Conservation (phyloP, 53 echinoderm and acorn worm species). For the Holothuria leucospilota region DNA sequence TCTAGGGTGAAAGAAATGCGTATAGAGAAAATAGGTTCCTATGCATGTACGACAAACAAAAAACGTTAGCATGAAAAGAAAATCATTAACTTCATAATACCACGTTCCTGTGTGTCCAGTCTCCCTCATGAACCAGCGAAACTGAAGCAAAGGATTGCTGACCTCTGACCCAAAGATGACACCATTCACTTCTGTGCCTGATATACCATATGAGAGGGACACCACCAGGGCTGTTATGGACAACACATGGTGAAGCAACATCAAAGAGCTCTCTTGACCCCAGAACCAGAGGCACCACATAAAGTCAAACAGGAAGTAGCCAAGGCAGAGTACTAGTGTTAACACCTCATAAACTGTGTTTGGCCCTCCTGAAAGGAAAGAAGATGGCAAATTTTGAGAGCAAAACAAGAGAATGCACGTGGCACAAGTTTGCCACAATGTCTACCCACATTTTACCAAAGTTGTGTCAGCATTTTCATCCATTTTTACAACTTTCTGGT, state of each 20-base stretch:
- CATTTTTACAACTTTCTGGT: too few relatives aligned
- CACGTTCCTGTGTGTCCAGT: slow-evolving; percentile 60
- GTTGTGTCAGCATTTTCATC: too few relatives aligned
- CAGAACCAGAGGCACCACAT: slow-evolving; percentile 78
- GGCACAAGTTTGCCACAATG: too few relatives aligned
- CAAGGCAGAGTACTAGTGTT: slow-evolving; percentile 80
- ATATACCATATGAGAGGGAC: slow-evolving; percentile 62
- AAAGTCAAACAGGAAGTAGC: slow-evolving; percentile 91
- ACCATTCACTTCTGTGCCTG: slow-evolving; percentile 91
- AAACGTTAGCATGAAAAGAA: slow-evolving; percentile 80
- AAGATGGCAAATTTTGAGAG: too few relatives aligned
- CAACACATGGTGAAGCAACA: slow-evolving; percentile 83
- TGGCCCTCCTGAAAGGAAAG: slow-evolving; percentile 71
- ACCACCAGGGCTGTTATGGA: slow-evolving; percentile 74
- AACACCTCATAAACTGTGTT: slow-evolving; percentile 79
- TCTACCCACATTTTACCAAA: too few relatives aligned
- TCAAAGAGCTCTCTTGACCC: slow-evolving; percentile 75
- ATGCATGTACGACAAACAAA: slow-evolving; percentile 73
- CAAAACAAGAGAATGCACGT: too few relatives aligned
- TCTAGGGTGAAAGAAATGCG: slow-evolving; percentile 68
- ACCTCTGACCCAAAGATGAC: slow-evolving; percentile 95
- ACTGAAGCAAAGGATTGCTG: slow-evolving; percentile 90
- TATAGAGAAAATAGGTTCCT: slow-evolving; percentile 80
- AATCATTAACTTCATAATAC: slow-evolving; percentile 86
- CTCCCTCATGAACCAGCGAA: slow-evolving; percentile 89